phyloP scores from a whole-genome alignment of 2,113 vertebrate genomes.

The Leptodactylus fuscus region DNA sequence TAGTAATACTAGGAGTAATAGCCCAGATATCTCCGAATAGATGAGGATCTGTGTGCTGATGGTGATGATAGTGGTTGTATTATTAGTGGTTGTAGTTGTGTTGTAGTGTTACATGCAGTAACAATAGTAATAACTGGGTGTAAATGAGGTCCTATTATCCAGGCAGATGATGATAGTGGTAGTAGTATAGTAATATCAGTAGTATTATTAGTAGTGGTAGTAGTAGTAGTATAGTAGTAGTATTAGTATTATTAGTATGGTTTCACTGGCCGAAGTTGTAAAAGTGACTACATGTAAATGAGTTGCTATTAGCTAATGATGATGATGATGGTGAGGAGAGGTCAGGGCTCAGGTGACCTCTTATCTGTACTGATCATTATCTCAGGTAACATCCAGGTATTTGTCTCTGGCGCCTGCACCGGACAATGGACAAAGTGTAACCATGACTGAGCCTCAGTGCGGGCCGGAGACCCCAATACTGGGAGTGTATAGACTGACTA shows the following conservation, averaged over 20 bases:
- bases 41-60: too few species aligned
- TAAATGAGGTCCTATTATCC: too few species aligned
- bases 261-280: neutral
- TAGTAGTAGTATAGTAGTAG: neutral
- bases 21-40: too few species aligned
- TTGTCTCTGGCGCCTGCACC: conserved; percentile 77
- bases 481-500: too few species aligned
- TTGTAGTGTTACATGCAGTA: neutral
- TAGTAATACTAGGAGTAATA: too few species aligned
- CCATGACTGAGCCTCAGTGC: too few species aligned
- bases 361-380: conserved; percentile 31
- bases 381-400: conserved; percentile 70
- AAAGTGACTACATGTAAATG: neutral
- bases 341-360: conserved; percentile 25
- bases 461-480: too few species aligned
- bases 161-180: neutral
- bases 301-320: neutral
- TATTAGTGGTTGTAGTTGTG: too few species aligned
- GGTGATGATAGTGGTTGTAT: too few species aligned
- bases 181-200: neutral
- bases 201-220: neutral
- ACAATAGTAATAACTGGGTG: neutral
- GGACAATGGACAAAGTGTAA: conserved; percentile 65
- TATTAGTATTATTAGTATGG: neutral
- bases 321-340: neutral